Percentiles rank a stretch among this genome's conserved stretches.
phyloP scores from a whole-genome alignment of 2,797 vertebrate genomes.

The Mallotus villosus region DNA sequence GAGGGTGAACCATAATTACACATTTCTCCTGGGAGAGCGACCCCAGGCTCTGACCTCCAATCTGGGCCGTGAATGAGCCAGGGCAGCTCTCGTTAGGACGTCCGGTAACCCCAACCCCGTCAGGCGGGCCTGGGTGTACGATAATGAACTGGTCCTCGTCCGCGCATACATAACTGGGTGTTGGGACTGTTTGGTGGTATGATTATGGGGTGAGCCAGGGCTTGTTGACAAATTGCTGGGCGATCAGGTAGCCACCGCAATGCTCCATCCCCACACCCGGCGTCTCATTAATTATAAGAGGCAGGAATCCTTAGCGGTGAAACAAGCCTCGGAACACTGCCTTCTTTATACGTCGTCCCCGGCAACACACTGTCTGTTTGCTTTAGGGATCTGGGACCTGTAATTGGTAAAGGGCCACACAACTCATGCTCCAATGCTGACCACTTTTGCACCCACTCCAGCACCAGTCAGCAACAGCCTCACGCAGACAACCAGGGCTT shows the following conservation, averaged over 20 bases:
- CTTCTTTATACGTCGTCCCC: constrained; percentile 55
- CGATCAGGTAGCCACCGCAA: constrained; percentile 49
- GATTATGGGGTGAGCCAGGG: constrained; percentile 45
- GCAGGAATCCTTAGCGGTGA: constrained; percentile 48
- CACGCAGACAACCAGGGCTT: constrained; percentile 47
- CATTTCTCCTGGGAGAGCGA: constrained; percentile 53
- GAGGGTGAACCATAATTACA: constrained; percentile 56
- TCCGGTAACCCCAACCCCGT: background rate
- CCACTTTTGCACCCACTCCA: constrained; percentile 69
- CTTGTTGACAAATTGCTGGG: constrained; percentile 59
- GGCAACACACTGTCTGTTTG: constrained; percentile 67
- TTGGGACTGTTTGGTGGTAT: background rate
- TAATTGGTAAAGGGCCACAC: constrained; percentile 67
- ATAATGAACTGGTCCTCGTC: background rate
- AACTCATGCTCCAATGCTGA: constrained; percentile 58
- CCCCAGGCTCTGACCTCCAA: constrained; percentile 30
- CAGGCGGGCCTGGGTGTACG: constrained; percentile 28
- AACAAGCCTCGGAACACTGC: constrained; percentile 59
- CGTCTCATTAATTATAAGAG: constrained; percentile 69
- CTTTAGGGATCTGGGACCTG: constrained; percentile 52
- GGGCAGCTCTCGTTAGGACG: no score
- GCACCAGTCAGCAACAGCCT: constrained; percentile 60
- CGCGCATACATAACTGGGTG: background rate
- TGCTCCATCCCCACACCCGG: constrained; percentile 48
- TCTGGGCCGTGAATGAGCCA: no score